Percentiles rank a stretch among this genome's conserved stretches.
phyloP scores from a whole-genome alignment of 2,888 invertebrate species.

The Microctonus brassicae region DNA sequence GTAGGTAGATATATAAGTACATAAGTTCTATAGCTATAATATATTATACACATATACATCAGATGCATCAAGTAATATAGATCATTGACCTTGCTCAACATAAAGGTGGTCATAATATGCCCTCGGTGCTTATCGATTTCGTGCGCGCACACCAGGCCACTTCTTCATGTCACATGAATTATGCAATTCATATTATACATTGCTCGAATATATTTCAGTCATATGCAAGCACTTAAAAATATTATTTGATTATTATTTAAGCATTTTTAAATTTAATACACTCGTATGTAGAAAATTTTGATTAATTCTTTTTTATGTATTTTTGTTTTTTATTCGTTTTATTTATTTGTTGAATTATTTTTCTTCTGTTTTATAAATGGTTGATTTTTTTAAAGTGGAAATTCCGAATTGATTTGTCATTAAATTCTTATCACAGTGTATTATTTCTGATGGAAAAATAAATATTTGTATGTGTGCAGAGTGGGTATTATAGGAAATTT shows the following conservation, averaged over 20 bases:
- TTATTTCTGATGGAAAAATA: background rate
- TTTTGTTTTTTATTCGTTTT: background rate
- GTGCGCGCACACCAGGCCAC: slow-evolving; percentile 29
- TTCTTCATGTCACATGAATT: slow-evolving; percentile 43
- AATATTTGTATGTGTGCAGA: background rate
- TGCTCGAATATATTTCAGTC: slow-evolving; percentile 2
- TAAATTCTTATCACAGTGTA: slow-evolving; percentile 5
- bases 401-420: slow-evolving; percentile 10
- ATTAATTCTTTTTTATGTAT: background rate
- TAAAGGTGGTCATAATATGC: slow-evolving; percentile 27
- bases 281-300: background rate
- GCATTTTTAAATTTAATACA: background rate
- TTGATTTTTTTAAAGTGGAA: background rate
- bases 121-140: slow-evolving; percentile 38
- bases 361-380: no score
- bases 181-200: slow-evolving; percentile 38
- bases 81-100: slow-evolving; percentile 37
- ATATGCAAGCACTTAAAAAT: background rate
- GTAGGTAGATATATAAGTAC: no score
- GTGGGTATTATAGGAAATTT: background rate
- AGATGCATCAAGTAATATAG: background rate
- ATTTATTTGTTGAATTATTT: background rate
- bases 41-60: background rate
- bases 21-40: no score
- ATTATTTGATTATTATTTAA: background rate